Conservation (phyloP, 2,888 invertebrate genomes). For the Gryllus longicercus region DNA sequence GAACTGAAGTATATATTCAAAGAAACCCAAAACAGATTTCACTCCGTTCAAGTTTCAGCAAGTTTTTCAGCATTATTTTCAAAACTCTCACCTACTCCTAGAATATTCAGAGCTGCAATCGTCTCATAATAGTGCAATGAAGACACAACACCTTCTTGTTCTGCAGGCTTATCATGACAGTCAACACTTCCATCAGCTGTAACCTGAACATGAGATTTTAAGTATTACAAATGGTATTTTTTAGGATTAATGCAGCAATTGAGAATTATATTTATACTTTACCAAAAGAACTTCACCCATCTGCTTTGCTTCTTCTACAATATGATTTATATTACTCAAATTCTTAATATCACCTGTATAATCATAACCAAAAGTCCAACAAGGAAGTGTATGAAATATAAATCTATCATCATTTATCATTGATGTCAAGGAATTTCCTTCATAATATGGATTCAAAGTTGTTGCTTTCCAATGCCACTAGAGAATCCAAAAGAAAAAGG, state of each 20-base stretch:
- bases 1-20: no score
- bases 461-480: conserved; percentile 85
- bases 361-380: conserved; percentile 86
- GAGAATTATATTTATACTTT: neutral
- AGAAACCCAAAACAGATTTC: no score
- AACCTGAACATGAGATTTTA: conserved; percentile 52
- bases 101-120: conserved; percentile 67
- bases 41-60: no score
- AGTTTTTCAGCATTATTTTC: no score
- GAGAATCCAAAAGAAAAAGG: conserved; percentile 36
- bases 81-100: conserved; percentile 53
- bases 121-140: conserved; percentile 81
- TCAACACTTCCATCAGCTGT: conserved; percentile 95
- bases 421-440: conserved; percentile 69
- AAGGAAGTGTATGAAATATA: conserved; percentile 68
- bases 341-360: conserved; percentile 80
- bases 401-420: conserved; percentile 83
- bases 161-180: conserved; percentile 78
- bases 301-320: conserved; percentile 53
- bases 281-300: conserved; percentile 51
- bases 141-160: conserved; percentile 78
- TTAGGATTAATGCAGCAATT: neutral
- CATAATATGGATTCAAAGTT: conserved; percentile 88
- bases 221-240: conserved; percentile 22
- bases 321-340: conserved; percentile 62